Percentiles rank a stretch among this genome's conserved stretches.
phyloP scores from a whole-genome alignment of 2,113 vertebrate species.

The Corythornis madagascariensis region DNA sequence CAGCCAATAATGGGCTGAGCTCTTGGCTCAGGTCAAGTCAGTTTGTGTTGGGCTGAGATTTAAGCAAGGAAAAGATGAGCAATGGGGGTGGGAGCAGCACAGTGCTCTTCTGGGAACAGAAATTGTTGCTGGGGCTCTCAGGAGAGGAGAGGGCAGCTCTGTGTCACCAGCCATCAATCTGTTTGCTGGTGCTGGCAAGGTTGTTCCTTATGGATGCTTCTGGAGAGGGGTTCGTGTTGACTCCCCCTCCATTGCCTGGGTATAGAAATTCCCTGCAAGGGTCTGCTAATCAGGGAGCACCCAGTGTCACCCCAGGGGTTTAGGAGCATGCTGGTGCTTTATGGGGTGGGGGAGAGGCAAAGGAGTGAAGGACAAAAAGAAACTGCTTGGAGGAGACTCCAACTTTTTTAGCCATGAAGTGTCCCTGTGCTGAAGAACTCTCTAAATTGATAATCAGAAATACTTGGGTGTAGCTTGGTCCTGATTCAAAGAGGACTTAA shows the following conservation, averaged over 20 bases:
- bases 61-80: not conserved
- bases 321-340: not conserved
- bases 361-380: not conserved
- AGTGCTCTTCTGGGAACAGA: not conserved
- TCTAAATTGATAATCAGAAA: not conserved
- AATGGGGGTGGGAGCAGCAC: rapidly evolving
- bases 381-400: not conserved
- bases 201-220: not conserved
- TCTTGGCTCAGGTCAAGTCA: not conserved
- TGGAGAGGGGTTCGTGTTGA: not conserved
- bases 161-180: not conserved
- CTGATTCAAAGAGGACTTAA: not conserved
- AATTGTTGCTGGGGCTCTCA: not conserved
- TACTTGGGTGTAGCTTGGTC: not conserved
- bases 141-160: not conserved
- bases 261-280: not conserved
- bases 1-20: not conserved
- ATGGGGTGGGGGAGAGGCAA: not conserved
- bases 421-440: not conserved
- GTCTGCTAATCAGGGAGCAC: not conserved
- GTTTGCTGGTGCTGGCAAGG: not conserved
- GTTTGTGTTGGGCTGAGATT: not conserved
- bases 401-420: not conserved
- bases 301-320: not conserved
- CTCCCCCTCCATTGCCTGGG: rapidly evolving